These are phyloP conservation scores for Acanthacorydalis orientalis DNA, from an alignment of 2,888 invertebrate species.

Conservation along the genomic window DNA sequence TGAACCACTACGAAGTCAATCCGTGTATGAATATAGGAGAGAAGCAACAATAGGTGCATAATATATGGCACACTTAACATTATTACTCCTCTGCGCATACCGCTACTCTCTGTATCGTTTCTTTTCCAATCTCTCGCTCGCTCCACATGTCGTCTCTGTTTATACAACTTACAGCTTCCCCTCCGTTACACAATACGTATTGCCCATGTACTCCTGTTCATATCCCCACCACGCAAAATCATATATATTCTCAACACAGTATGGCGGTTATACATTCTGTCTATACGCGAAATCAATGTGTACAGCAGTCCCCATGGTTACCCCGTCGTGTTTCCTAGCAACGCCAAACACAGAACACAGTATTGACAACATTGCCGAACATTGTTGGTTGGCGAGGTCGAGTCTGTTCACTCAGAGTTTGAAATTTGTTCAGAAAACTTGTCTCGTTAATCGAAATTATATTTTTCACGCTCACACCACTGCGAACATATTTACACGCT, in stretches of 20 bases:
- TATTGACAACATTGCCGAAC: background rate
- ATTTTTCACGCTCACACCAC: too few relatives aligned
- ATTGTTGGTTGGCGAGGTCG: background rate
- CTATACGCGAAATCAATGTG: slow-evolving; percentile 30
- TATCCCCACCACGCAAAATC: background rate
- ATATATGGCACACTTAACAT: slow-evolving; percentile 25
- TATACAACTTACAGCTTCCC: background rate
- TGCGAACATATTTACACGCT: background rate
- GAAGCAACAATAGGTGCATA: slow-evolving; percentile 19
- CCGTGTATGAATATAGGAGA: too few relatives aligned
- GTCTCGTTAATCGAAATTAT: too few relatives aligned
- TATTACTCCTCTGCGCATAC: slow-evolving; percentile 15
- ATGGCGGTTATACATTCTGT: slow-evolving; percentile 25
- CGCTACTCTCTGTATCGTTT: background rate
- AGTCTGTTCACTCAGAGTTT: background rate
- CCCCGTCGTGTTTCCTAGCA: slow-evolving; percentile 15
- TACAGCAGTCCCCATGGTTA: slow-evolving; percentile 14
- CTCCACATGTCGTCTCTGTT: too few relatives aligned
- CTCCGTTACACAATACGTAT: background rate
- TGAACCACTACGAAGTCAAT: too few relatives aligned
- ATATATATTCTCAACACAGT: slow-evolving; percentile 15
- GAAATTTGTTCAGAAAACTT: too few relatives aligned
- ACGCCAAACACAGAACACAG: slow-evolving; percentile 11
- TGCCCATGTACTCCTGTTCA: background rate
- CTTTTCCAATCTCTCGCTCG: background rate